phyloP scores from a whole-genome alignment of 1,140 invertebrate species.

The Dendrolimus punctatus region DNA sequence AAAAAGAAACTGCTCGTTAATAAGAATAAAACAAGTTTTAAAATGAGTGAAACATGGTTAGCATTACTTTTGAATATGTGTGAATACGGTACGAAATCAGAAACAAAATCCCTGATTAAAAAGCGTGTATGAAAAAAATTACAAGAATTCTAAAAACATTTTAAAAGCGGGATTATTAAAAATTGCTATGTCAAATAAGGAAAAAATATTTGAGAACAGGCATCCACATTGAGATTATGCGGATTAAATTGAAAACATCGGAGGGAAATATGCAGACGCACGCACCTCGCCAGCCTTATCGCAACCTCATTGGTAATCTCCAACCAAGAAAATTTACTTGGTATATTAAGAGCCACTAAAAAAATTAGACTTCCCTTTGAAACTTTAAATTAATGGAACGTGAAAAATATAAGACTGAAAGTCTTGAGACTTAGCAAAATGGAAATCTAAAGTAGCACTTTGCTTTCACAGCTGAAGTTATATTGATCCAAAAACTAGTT shows the following conservation, averaged over 20 bases:
- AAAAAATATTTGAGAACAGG: conserved; percentile 38
- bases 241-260: conserved; percentile 38
- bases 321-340: conserved; percentile 20
- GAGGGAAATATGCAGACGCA: conserved; percentile 45
- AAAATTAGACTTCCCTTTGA: conserved; percentile 1
- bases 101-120: no score
- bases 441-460: no score
- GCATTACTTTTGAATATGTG: no score
- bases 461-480: no score
- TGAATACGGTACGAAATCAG: no score
- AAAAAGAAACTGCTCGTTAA: no score
- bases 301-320: conserved; percentile 36
- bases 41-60: no score
- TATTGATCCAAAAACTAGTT: no score
- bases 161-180: conserved; percentile 10
- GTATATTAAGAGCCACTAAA: conserved; percentile 1
- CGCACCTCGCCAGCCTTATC: conserved; percentile 33
- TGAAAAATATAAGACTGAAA: background rate
- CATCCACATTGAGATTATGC: conserved; percentile 27
- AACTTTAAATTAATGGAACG: background rate
- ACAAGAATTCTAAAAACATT: background rate
- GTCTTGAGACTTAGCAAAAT: no score
- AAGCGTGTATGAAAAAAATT: no score
- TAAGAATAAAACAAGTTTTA: no score
- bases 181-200: conserved; percentile 23